Percentiles rank a stretch among this genome's conserved stretches.
phyloP scores from a whole-genome alignment of 2,797 vertebrate species.

The Pangasius sanitwongsei region DNA sequence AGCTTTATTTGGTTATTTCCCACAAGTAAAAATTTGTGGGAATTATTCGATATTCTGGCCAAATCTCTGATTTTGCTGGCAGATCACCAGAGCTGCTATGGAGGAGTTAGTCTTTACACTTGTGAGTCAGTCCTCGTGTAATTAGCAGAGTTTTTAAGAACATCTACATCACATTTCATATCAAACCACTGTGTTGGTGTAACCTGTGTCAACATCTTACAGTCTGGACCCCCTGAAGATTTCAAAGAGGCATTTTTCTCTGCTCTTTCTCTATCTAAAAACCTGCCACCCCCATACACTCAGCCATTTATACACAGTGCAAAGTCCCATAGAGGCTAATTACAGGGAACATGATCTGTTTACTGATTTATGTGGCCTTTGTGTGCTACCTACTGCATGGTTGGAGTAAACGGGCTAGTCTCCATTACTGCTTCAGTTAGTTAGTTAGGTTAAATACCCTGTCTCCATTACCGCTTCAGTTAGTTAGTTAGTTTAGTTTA shows the following conservation, averaged over 20 bases:
- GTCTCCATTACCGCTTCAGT: too few species aligned
- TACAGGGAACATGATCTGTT: conserved; percentile 74
- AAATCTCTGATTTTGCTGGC: not conserved
- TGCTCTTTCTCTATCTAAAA: conserved; percentile 15
- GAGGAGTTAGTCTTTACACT: not conserved
- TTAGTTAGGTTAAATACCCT: too few species aligned
- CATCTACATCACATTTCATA: conserved; percentile 23
- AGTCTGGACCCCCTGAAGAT: conserved; percentile 40
- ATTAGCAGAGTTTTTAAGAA: conserved; percentile 12
- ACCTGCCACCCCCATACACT: not conserved
- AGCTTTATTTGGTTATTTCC: conserved; percentile 5
- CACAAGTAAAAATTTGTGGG: not conserved
- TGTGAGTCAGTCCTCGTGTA: not conserved
- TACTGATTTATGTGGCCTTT: conserved; percentile 68
- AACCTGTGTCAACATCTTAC: conserved; percentile 9
- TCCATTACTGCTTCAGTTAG: conserved; percentile 3
- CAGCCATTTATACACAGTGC: conserved; percentile 66
- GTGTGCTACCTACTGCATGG: conserved; percentile 28
- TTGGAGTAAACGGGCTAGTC: not conserved
- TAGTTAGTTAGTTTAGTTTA: too few species aligned
- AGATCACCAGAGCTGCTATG: not conserved
- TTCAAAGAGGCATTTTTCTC: conserved; percentile 29
- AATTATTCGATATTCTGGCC: not conserved
- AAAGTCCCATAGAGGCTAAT: conserved; percentile 75
- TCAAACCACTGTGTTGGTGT: not conserved